Evolutionary conservation across 2,797 vertebrate species (phyloP), one percentile per base, ranked within the genome.

Genomic region (Trematomus bernacchii): DNA sequence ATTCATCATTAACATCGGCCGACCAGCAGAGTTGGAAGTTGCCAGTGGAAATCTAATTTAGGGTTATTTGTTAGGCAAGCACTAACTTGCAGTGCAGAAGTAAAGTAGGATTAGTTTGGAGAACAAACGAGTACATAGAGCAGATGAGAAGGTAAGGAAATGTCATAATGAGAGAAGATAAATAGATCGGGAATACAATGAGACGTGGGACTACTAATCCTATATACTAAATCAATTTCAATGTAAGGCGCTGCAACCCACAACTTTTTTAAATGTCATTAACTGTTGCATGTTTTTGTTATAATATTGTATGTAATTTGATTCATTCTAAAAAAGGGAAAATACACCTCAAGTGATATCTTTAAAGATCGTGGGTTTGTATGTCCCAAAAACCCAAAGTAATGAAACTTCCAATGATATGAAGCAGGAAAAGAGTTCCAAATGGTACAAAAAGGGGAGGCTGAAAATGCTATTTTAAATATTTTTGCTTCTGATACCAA

Each of bases 101-200:
- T 33, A 19, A 52, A 71, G 43, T 75, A 9, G 40, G 47, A 70
- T 64, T 11, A 18, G 57, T 66, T 67, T 55, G 30, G 46, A 55
- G 21, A 53, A 55, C 4, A 64, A 30, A 44, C 21, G 63, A 44
- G 37, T 55, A 76, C 33, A 80, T 53, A 65, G 51, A 64, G 53
- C 21, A 50, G 66, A 62, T 47, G 50, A 19, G 15, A 47, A 42
- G 50, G 30, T 9, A 61, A 64, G 14, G 57, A 52, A 58, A 48
- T 71, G n/a, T 14, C 2, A 73, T 40, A 65, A 54, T 30, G 66
- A 80, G 72, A 77, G 37, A 46, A 59, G 71, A 50, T 23, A 16
- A 51, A 59, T 61, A 64, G 64, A 46, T 9, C 42, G 6, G 8
- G 19, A 42, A 66, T 11, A 57, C 6, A 44, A 13, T 15, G 10